Evolutionary conservation across 2,797 vertebrate species (phyloP).

Genomic region (Microctenopoma lineatum): DNA sequence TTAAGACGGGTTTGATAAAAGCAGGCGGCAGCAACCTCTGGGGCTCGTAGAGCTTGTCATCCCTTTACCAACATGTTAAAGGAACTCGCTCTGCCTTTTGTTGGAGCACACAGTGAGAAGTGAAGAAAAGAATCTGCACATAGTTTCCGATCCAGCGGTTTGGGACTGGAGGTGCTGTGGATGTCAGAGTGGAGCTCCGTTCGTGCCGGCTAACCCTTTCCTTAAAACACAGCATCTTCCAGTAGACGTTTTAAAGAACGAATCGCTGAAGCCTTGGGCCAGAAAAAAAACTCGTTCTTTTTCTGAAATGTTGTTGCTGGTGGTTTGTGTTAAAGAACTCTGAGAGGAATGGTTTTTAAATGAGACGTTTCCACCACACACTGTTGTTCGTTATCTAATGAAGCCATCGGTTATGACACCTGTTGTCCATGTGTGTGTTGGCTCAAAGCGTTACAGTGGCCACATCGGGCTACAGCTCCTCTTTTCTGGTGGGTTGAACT

Average conservation of each 20-base stretch:
- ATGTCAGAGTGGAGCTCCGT: constrained; percentile 38
- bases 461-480: too few species aligned
- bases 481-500: too few species aligned
- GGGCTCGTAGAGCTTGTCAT: constrained; percentile 21
- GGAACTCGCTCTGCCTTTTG: constrained; percentile 10
- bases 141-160: constrained; percentile 44
- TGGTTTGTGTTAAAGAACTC: background rate
- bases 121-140: constrained; percentile 7
- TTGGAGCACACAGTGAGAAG: constrained; percentile 16
- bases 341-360: background rate
- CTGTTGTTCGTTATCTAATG: background rate
- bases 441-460: too few species aligned
- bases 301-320: background rate
- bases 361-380: background rate
- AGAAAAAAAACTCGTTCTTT: too few species aligned
- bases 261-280: constrained; percentile 7
- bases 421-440: too few species aligned
- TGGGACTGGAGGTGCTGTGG: constrained; percentile 47
- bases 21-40: constrained; percentile 22
- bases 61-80: background rate
- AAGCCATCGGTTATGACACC: too few species aligned
- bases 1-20: constrained; percentile 25
- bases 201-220: background rate
- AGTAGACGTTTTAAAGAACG: constrained; percentile 23
- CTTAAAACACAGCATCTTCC: constrained; percentile 7